These are phyloP conservation scores for Daphoenositta chrysoptera DNA, from an alignment of 2,113 vertebrate genomes.

Conservation along the genomic window DNA sequence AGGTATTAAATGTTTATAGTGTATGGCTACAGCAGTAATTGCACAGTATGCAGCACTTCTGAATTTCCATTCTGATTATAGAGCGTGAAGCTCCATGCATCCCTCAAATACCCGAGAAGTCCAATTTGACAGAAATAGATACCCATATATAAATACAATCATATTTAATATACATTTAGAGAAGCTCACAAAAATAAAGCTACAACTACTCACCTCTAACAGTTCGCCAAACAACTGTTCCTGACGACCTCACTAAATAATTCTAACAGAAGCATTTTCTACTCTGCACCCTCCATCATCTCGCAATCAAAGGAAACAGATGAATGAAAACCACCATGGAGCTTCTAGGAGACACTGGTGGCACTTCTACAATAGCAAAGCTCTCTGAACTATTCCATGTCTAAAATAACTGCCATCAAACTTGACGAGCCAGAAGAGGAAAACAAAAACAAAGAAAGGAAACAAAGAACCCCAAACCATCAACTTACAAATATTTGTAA, in stretches of 20 bases:
- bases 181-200: background rate
- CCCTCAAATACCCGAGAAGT: background rate
- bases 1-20: slow-evolving; percentile 9
- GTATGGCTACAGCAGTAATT: background rate
- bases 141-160: background rate
- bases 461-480: background rate
- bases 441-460: background rate
- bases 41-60: background rate
- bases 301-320: background rate
- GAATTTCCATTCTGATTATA: background rate
- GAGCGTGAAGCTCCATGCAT: background rate
- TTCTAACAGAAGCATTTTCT: background rate
- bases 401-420: background rate
- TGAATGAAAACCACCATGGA: background rate
- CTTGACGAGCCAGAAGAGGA: background rate
- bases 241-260: background rate
- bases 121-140: background rate
- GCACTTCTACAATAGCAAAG: background rate
- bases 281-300: background rate
- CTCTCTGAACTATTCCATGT: background rate
- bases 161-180: background rate
- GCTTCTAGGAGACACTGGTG: background rate
- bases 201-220: background rate
- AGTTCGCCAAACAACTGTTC: background rate
- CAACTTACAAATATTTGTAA: background rate